A percentile compares a stretch with the other conserved stretches of the same genome.
Evolutionary conservation across 2,888 invertebrate genomes (phyloP).

Genomic region (Mayetiola destructor): DNA sequence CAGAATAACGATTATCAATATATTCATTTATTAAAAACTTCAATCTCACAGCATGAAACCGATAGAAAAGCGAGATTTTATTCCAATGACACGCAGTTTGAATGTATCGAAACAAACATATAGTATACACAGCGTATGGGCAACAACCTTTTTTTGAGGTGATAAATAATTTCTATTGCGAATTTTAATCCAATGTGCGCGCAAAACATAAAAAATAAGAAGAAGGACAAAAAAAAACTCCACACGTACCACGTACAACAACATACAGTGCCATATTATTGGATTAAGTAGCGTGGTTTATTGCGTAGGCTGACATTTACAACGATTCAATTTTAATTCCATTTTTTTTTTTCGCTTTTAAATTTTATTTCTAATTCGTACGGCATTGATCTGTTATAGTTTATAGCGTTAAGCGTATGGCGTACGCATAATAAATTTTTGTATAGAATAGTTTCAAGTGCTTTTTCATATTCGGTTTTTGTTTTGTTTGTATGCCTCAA

Average conservation of each 20-base stretch:
- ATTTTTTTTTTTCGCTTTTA: background rate
- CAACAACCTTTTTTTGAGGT: conserved; percentile 10
- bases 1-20: no score
- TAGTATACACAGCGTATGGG: background rate
- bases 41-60: background rate
- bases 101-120: background rate
- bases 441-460: background rate
- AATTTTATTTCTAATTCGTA: background rate
- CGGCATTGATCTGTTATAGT: background rate
- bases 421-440: background rate
- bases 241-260: background rate
- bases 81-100: background rate
- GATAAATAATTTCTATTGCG: conserved; percentile 11
- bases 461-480: no score
- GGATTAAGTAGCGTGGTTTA: conserved; percentile 11
- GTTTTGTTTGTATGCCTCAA: no score
- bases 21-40: no score
- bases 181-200: conserved; percentile 1
- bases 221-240: background rate
- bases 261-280: conserved; percentile 9
- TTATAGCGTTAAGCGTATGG: no score
- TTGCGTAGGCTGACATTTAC: conserved; percentile 4
- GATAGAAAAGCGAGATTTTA: background rate
- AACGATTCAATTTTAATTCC: background rate
- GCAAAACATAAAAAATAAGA: background rate